Conservation (phyloP, 2,888 invertebrate species). For the Drosophila mulleri region DNA sequence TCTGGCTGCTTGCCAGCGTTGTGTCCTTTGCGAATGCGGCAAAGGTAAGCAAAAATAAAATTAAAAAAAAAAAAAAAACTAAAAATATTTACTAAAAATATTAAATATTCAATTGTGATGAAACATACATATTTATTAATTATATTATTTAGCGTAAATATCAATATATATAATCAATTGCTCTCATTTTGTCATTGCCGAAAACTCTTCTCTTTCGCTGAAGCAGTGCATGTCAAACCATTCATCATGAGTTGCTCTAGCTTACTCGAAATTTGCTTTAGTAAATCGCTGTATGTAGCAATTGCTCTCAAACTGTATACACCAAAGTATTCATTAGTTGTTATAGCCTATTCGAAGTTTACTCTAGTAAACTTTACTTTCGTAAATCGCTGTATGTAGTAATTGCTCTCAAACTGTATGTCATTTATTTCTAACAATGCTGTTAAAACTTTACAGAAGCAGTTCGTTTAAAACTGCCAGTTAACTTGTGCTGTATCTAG, state of each 20-base stretch:
- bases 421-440: too few relatives aligned
- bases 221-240: conserved; percentile 15
- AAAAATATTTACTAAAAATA: not conserved
- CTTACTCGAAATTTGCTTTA: too few relatives aligned
- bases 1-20: conserved; percentile 74
- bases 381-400: too few relatives aligned
- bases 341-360: too few relatives aligned
- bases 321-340: too few relatives aligned
- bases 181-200: not conserved
- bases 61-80: not conserved
- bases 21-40: conserved; percentile 74
- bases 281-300: not conserved
- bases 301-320: not conserved
- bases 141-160: not conserved
- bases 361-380: too few relatives aligned
- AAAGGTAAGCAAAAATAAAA: conserved; percentile 82
- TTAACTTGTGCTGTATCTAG: not conserved
- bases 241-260: not conserved
- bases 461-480: not conserved
- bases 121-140: not conserved
- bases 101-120: not conserved
- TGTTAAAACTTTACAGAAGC: not conserved
- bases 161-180: not conserved
- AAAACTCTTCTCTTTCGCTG: not conserved
- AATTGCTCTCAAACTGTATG: too few relatives aligned